Evolutionary conservation across 30 jellyfish, hydroid and myxozoan species (phyloP).

Genomic region (Turritopsis dohrnii): DNA sequence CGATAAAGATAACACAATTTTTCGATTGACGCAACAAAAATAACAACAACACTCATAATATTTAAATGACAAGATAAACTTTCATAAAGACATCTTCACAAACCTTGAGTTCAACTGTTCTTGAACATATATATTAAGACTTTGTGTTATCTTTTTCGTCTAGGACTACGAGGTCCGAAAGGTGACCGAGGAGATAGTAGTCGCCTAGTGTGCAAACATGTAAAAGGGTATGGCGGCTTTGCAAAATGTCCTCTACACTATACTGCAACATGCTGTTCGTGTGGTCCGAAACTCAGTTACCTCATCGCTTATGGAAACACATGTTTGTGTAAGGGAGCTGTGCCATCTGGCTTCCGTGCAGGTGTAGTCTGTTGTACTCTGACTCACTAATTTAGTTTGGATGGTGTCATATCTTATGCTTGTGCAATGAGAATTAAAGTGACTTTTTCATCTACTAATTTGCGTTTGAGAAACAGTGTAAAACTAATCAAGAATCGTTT

Average conservation of each 20-base stretch:
- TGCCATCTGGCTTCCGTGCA: background rate
- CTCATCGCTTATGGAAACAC: background rate
- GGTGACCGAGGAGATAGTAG: constrained; percentile 11
- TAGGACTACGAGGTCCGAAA: constrained; percentile 3
- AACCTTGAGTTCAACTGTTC: background rate
- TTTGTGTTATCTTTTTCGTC: constrained; percentile 21
- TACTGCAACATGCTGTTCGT: constrained; percentile 7
- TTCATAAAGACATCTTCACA: background rate
- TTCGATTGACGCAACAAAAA: background rate
- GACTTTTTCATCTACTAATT: background rate
- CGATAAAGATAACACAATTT: constrained; percentile 19
- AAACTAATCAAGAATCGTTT: background rate
- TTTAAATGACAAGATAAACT: background rate
- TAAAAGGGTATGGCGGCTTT: background rate
- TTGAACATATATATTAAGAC: background rate
- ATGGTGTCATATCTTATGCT: background rate
- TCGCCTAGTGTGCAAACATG: background rate
- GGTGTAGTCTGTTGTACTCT: background rate
- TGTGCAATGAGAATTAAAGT: background rate
- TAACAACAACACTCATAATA: background rate
- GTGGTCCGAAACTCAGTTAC: background rate
- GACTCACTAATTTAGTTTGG: background rate
- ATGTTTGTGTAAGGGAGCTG: background rate
- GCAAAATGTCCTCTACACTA: background rate
- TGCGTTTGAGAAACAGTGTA: background rate